A percentile compares a stretch with the other conserved stretches of the same genome.
Evolutionary conservation across 2,888 invertebrate species (phyloP).

Genomic region (Xanthia togata): DNA sequence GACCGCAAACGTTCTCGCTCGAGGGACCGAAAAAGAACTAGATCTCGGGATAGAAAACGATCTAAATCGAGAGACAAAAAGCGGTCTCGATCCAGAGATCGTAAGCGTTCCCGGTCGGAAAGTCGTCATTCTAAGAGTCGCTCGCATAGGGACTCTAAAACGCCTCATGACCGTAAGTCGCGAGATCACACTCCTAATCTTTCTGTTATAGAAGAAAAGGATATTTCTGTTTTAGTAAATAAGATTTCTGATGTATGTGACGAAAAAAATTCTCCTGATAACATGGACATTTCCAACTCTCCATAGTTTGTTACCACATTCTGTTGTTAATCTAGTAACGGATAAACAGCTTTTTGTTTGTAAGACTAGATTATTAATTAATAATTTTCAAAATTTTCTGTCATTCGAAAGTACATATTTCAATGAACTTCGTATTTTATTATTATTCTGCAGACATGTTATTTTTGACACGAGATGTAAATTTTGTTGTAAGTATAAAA

Average conservation of each 20-base stretch:
- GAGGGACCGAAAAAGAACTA: slow-evolving; percentile 86
- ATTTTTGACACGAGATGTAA: slow-evolving; percentile 29
- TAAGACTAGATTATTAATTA: neutral
- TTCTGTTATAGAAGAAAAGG: slow-evolving; percentile 78
- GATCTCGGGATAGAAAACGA: slow-evolving; percentile 87
- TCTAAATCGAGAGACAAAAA: slow-evolving; percentile 87
- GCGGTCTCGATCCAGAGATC: slow-evolving; percentile 84
- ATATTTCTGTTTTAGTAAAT: slow-evolving; percentile 70
- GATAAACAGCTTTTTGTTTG: slow-evolving; percentile 18
- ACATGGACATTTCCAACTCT: slow-evolving; percentile 95
- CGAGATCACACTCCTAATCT: slow-evolving; percentile 83
- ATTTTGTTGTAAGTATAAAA: slow-evolving; percentile 38
- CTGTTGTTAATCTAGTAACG: slow-evolving; percentile 12
- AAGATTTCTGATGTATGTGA: slow-evolving; percentile 83
- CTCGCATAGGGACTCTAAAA: slow-evolving; percentile 84
- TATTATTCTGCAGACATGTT: slow-evolving; percentile 21
- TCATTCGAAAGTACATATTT: slow-evolving; percentile 42
- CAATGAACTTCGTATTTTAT: slow-evolving; percentile 29
- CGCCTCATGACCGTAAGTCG: slow-evolving; percentile 82
- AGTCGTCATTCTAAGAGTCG: slow-evolving; percentile 86
- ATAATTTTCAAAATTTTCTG: slow-evolving; percentile 31
- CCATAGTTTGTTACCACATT: slow-evolving; percentile 84
- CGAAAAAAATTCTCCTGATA: slow-evolving; percentile 92
- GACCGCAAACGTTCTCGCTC: slow-evolving; percentile 91
- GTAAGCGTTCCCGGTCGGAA: slow-evolving; percentile 85